Base-by-base conservation (phyloP, 2,888 invertebrate genomes). In the Koerneria pararmatus region DNA sequence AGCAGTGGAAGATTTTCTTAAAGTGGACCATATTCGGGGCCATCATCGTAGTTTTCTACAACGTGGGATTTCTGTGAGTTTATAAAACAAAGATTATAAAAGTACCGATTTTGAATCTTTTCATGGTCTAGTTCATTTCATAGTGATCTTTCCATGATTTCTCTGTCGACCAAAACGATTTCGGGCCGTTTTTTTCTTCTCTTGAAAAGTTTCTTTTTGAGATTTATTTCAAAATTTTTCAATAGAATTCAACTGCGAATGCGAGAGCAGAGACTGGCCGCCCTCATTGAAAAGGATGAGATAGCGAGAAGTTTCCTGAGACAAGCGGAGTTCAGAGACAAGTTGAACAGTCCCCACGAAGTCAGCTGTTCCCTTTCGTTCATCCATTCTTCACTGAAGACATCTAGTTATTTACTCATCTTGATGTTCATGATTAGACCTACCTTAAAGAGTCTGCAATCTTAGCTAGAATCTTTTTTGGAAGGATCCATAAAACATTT, bases 301-400 rank as follows among this genome's bases (percentile, higher is more conserved):
- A 80, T 80, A 56, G 78, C 79, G 4, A 74, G 74, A 49, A 74
- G 71, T 19, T 80, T 79, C 65, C 65, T 80, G 32, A 67, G 80
- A 32, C 80, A 80, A 58, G 70, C 72, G 29, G 79, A 79, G 53
- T 75, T 73, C 54, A 61, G 65, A 29, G 69, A 72, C 27, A 53
- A 66, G 22, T 59, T 66, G 31, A 64, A 69, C 29, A 77, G 79
- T 57, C 51, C 65, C 24, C 65, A 60, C 3, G 74, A 78, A n/a
- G n/a, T n/a, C n/a, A n/a, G n/a, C n/a, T n/a, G n/a, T n/a, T n/a
- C n/a, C n/a, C n/a, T n/a, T n/a, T n/a, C n/a, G n/a, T n/a, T n/a
- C n/a, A n/a, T n/a, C n/a, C n/a, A n/a, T n/a, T n/a, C n/a, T n/a
- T n/a, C n/a, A n/a, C n/a, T n/a, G n/a, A n/a, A n/a, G n/a, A n/a